Base-by-base conservation (phyloP, 2,888 invertebrate genomes). In the Blastobasis lacticolella region DNA sequence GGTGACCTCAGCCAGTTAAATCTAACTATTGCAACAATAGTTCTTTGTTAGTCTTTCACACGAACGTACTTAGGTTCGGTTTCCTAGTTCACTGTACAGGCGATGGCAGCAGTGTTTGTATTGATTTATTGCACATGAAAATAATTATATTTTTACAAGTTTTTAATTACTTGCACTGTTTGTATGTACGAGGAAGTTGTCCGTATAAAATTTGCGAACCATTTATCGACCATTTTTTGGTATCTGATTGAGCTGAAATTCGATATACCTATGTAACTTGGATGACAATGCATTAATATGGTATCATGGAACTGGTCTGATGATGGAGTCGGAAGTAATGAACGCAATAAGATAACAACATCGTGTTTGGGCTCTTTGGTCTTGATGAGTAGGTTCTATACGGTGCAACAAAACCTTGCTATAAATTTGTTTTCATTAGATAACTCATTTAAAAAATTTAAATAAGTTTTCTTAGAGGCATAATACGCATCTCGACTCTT, bases 11-110 rank as follows among this genome's bases (percentile, higher is more conserved):
- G 49, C 47, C 40, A 52, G 57, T 55, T 57, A 52, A 50, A 57
- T 56, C 57, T 55, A 57, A 59, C 54, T 52, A 23, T 37, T 47
- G n/a, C 45, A 64, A 72, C 78, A 78, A 77, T 76, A 57, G 67
- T 46, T 60, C 69, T 72, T 75, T 75, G 72, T 72, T 61, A 58
- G 43, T 51, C 46, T 57, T 57, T 63, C 56, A 55, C 61, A 58
- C 54, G 55, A 50, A 49, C 50, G 42, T 42, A 42, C 42, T 10
- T 42, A 9, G 9, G 41, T 5, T 10, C 43, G 42, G 54, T 58
- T 61, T 61, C 57, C 60, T 57, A 48, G 52, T 59, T 54, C 47
- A 43, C 6, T 9, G 57, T 57, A 60, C 46, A 45, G 51, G 58
- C 51, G 55, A 38, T 36, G 10, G 10, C 49, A 48, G 54, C 55